phyloP scores from a whole-genome alignment of 2,113 vertebrate species.

The Okapia johnstoni region DNA sequence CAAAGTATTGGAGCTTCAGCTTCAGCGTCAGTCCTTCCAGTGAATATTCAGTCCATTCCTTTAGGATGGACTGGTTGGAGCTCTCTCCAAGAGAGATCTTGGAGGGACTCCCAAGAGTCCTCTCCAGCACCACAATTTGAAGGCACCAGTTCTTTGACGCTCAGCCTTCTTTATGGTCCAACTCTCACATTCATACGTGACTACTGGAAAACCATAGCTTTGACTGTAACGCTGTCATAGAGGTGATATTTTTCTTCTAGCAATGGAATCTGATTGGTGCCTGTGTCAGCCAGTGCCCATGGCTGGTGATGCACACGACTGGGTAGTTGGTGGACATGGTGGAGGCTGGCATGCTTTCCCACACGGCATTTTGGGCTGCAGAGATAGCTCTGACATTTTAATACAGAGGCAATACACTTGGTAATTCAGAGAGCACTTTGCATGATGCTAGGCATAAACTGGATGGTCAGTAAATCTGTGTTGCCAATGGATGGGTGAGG shows the following conservation, averaged over 20 bases:
- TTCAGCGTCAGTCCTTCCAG: not conserved
- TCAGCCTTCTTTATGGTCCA: not conserved
- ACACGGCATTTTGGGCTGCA: not conserved
- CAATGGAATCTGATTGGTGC: not conserved
- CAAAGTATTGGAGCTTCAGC: not conserved
- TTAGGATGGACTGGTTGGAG: not conserved
- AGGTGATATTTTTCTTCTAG: not conserved
- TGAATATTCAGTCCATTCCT: not conserved
- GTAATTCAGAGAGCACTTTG: constrained; percentile 30
- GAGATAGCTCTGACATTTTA: constrained; percentile 42
- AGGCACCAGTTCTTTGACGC: fast-evolving
- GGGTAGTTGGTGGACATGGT: not conserved
- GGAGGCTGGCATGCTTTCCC: not conserved
- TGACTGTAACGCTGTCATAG: not conserved
- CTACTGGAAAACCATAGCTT: not conserved
- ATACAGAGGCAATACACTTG: not conserved
- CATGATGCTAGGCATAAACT: not conserved
- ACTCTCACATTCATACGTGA: not conserved
- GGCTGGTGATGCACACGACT: not conserved
- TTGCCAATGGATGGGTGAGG: not conserved
- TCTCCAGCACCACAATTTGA: not conserved
- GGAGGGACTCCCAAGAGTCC: not conserved
- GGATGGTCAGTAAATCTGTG: constrained; percentile 42
- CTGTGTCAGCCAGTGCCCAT: not conserved
- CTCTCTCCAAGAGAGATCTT: no score